Evolutionary conservation across 2,888 invertebrate species (phyloP).

Genomic region (Drosophila cracens): DNA sequence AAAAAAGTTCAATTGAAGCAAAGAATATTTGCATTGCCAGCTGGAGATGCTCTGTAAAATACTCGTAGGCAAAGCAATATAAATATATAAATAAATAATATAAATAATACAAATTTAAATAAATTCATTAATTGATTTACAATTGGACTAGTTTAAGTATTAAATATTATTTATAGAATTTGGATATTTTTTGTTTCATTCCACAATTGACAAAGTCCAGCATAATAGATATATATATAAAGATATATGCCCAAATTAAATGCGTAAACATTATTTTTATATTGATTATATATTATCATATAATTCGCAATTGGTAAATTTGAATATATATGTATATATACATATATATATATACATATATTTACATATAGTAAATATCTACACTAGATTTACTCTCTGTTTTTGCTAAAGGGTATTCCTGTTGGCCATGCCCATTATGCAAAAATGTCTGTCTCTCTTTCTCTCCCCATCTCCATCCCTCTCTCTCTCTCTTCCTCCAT

Average conservation of each 20-base stretch:
- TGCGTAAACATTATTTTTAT: no score
- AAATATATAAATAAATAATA: no score
- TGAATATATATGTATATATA: neutral
- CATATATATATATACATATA: neutral
- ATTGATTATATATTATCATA: neutral
- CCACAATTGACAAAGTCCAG: no score
- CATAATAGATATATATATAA: no score
- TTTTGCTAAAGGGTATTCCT: conserved; percentile 25
- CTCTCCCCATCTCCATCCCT: neutral
- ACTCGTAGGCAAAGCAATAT: neutral
- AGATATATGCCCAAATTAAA: no score
- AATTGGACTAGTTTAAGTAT: neutral
- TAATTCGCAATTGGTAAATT: neutral
- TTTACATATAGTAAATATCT: neutral
- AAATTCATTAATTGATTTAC: neutral
- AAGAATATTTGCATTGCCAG: neutral
- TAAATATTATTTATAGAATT: neutral
- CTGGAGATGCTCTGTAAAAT: conserved; percentile 13
- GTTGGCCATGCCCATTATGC: conserved; percentile 24
- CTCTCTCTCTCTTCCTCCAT: neutral
- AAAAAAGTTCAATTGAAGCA: conserved; percentile 34
- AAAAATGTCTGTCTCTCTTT: conserved; percentile 12
- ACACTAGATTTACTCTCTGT: neutral
- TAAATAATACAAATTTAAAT: neutral
- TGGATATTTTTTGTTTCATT: neutral